Evolutionary conservation across 1,140 invertebrate species (phyloP), one percentile per base, ranked within the genome.

Genomic region (Drosophila setifemur): DNA sequence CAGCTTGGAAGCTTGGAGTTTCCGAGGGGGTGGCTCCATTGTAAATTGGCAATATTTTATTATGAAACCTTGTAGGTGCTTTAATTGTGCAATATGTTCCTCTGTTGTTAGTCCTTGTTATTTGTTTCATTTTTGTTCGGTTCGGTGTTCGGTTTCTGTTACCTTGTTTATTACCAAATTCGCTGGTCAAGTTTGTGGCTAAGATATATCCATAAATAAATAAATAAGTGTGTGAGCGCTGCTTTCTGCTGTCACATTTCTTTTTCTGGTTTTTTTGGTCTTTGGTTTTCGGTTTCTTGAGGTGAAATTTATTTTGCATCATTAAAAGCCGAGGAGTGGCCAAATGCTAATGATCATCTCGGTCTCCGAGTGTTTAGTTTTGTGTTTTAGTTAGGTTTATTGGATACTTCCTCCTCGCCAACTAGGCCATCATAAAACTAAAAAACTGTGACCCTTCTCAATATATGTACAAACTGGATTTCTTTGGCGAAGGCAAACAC

Each of bases 201-300:
- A 67, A 53, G 44, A 66, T 49, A 45, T 45, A 43, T 39, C 23
- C 31, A 48, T 55, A 52, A 52, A 55, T 48, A 53, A 18, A 11
- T 9, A 50, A 47, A 29, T 37, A 1, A 12, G 31, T 35, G 11
- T 52, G 48, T 28, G 16, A 19, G 16, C 25, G 48, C 47, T 61
- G 72, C 77, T 82, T 81, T 81, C 60, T 78, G 79, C 61, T 83
- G 68, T 83, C 79, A 82, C 77, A 82, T 83, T 83, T 83, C 69
- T 85, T 64, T 63, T 26, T 82, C 47, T 42, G 42, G 16, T 14
- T 9, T 43, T 52, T 69, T 16, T 16, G 39, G 11, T 60, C 40
- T 52, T 48, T 37, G 70, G 61, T 61, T 77, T 77, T 75, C 26
- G 40, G 57, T 69, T 83, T 76, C 53, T 75, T 70, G 50, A 82